Conservation (phyloP, 2,797 vertebrate species). For the Carduelis carduelis region DNA sequence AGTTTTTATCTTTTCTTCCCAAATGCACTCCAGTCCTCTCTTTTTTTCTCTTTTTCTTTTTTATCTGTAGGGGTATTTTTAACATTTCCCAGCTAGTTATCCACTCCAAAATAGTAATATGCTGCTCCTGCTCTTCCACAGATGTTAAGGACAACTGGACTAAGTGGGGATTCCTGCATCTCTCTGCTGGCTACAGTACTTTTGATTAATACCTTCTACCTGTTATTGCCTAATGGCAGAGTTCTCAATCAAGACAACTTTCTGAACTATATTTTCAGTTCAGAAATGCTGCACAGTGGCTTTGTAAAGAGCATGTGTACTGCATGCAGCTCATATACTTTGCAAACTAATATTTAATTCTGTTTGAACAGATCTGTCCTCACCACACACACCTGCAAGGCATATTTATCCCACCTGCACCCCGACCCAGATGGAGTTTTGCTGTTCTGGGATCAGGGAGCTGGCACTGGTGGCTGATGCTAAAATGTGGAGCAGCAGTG, state of each 20-base stretch:
- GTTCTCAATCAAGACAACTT: neutral
- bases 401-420: neutral
- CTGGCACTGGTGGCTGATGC: neutral
- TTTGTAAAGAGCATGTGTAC: neutral
- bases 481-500: neutral
- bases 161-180: neutral
- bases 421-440: neutral
- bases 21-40: neutral
- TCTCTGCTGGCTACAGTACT: neutral
- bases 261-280: neutral
- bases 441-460: neutral
- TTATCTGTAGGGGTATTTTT: neutral
- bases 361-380: neutral
- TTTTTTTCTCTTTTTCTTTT: neutral
- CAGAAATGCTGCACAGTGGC: neutral
- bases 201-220: neutral
- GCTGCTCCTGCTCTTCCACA: neutral
- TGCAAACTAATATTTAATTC: neutral
- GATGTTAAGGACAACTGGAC: conserved; percentile 7
- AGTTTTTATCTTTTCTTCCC: neutral
- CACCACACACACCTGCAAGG: neutral
- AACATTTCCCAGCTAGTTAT: neutral
- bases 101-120: neutral
- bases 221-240: neutral
- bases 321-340: neutral